phyloP scores from a whole-genome alignment of 2,113 vertebrate genomes.

The Oryzias melastigma region DNA sequence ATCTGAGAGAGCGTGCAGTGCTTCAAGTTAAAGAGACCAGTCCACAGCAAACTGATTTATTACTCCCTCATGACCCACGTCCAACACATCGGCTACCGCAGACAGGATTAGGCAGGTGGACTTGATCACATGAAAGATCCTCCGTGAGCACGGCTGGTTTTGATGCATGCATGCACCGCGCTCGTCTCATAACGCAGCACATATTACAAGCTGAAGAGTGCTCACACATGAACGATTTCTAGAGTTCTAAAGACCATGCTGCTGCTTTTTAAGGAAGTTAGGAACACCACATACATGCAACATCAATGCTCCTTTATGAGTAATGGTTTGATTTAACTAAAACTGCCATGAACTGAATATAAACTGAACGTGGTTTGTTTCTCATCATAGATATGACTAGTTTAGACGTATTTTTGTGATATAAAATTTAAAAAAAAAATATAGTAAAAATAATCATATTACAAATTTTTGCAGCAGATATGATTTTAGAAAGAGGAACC shows the following conservation, averaged over 20 bases:
- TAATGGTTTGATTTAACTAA: no score
- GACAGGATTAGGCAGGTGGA: conserved; percentile 62
- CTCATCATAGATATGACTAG: no score
- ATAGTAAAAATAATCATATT: no score
- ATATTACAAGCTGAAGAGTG: background rate
- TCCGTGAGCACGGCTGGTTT: conserved; percentile 21
- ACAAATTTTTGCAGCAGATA: no score
- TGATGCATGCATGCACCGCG: conserved; percentile 8
- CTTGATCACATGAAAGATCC: conserved; percentile 40
- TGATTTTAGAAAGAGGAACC: no score
- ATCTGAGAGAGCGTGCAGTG: conserved; percentile 26
- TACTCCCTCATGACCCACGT: conserved; percentile 51
- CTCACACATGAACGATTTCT: background rate
- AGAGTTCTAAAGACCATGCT: background rate
- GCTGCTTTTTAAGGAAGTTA: no score
- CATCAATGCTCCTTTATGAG: no score
- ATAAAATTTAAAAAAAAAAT: no score
- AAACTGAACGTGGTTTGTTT: no score
- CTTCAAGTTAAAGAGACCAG: conserved; percentile 44
- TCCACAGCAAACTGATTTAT: conserved; percentile 47
- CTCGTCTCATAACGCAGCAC: background rate
- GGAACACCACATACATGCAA: no score
- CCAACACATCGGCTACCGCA: conserved; percentile 46
- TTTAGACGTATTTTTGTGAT: no score
- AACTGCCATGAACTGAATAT: no score